Conservation (phyloP, 1,140 invertebrate species). For the Scaptodrosophila lebanonensis region DNA sequence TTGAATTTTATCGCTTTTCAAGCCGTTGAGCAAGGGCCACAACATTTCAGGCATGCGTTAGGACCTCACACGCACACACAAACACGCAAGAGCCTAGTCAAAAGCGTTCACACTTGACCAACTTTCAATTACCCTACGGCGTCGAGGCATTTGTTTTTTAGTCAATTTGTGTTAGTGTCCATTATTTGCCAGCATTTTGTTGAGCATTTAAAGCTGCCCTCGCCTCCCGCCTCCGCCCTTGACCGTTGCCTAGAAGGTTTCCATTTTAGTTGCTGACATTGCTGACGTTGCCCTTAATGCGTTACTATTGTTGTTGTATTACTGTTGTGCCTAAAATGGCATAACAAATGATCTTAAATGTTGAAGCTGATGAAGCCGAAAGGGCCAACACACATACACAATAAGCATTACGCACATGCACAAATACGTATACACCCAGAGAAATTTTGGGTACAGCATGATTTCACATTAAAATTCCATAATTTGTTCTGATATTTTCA, state of each 20-base stretch:
- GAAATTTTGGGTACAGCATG: too few relatives aligned
- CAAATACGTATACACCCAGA: too few relatives aligned
- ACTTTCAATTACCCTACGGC: constrained; percentile 65
- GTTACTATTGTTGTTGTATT: neutral
- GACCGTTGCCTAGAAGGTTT: constrained; percentile 4
- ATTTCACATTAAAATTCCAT: too few relatives aligned
- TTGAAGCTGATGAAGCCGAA: constrained; percentile 70
- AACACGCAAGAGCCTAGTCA: neutral
- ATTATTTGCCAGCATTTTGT: constrained; percentile 39
- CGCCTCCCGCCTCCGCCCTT: neutral
- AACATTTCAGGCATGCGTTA: constrained; percentile 4
- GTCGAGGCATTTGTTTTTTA: constrained; percentile 16
- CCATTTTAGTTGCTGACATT: constrained; percentile 42
- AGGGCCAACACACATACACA: constrained; percentile 31
- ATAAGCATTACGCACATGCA: too few relatives aligned
- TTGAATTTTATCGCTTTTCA: constrained; percentile 68
- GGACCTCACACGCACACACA: neutral
- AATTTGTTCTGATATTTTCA: too few relatives aligned
- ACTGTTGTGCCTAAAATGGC: constrained; percentile 28
- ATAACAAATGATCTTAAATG: constrained; percentile 56
- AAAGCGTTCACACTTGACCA: constrained; percentile 62
- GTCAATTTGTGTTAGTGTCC: constrained; percentile 23
- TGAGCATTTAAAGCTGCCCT: constrained; percentile 31
- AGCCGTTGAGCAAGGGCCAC: constrained; percentile 33
- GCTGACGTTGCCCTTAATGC: constrained; percentile 4